Evolutionary conservation across 37 sponge, comb jelly and placozoan species (phyloP).

Genomic region (Oopsacas minuta): DNA sequence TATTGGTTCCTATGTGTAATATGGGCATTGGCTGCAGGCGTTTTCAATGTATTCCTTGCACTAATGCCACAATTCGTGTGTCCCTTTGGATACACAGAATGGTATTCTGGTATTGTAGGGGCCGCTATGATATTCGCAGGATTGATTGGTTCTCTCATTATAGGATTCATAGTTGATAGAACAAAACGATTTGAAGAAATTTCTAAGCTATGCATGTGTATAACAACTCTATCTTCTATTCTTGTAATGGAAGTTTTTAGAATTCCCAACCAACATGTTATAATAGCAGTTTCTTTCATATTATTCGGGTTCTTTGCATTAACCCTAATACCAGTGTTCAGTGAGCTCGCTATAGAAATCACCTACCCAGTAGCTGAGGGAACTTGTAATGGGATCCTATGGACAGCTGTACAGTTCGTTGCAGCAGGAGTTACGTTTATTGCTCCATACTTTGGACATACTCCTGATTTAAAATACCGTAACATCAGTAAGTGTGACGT

Average conservation of each 20-base stretch:
- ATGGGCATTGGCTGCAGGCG: slow-evolving; percentile 45
- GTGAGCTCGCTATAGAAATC: slow-evolving; percentile 77
- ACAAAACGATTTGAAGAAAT: slow-evolving; percentile 56
- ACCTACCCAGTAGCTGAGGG: slow-evolving; percentile 82
- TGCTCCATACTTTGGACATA: neutral
- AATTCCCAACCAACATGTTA: slow-evolving; percentile 19
- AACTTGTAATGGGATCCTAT: slow-evolving; percentile 66
- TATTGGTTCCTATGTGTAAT: slow-evolving; percentile 29
- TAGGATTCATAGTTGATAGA: slow-evolving; percentile 44
- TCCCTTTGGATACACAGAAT: slow-evolving; percentile 52
- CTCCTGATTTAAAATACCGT: neutral
- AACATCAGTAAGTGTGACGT: neutral
- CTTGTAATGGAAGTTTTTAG: slow-evolving; percentile 33
- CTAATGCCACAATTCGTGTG: slow-evolving; percentile 67
- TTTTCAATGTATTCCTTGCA: slow-evolving; percentile 52
- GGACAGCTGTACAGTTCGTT: slow-evolving; percentile 29
- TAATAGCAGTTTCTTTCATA: slow-evolving; percentile 37
- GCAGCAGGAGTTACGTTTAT: neutral
- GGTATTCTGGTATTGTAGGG: slow-evolving; percentile 50
- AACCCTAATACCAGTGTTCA: slow-evolving; percentile 47
- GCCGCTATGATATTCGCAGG: slow-evolving; percentile 63
- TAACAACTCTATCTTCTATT: slow-evolving; percentile 33
- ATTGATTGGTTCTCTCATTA: slow-evolving; percentile 47
- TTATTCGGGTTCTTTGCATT: slow-evolving; percentile 76
- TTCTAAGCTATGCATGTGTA: slow-evolving; percentile 22